Evolutionary conservation across 2,888 invertebrate species (phyloP).

Genomic region (Erebia palarica): DNA sequence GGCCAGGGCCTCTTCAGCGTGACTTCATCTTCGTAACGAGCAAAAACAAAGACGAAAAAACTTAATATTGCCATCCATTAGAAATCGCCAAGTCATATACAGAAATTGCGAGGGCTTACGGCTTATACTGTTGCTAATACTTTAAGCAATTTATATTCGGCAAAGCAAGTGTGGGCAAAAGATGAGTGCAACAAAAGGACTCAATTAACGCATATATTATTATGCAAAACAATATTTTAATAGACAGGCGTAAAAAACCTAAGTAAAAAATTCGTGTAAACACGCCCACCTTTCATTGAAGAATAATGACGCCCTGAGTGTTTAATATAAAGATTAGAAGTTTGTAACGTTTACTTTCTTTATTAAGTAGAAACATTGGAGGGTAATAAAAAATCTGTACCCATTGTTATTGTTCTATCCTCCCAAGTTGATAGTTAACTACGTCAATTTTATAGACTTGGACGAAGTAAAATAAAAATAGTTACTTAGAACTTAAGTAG

Average conservation of each 20-base stretch:
- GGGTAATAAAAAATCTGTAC: not conserved
- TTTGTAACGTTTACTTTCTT: not conserved
- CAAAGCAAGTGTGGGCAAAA: not conserved
- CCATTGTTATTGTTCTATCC: not conserved
- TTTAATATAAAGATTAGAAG: not conserved
- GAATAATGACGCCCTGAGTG: not conserved
- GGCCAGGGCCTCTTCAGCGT: slow-evolving; percentile 52
- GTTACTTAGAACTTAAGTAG: too few species aligned
- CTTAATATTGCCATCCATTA: slow-evolving; percentile 11
- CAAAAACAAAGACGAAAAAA: slow-evolving; percentile 58
- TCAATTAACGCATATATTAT: not conserved
- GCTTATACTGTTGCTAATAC: not conserved
- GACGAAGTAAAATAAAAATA: too few species aligned
- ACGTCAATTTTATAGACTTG: not conserved
- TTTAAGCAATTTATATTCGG: slow-evolving; percentile 2
- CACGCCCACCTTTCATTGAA: not conserved
- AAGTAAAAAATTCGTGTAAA: not conserved
- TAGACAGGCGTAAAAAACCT: too few species aligned
- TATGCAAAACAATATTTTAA: not conserved
- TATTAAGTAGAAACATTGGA: not conserved
- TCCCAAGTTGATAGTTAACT: not conserved
- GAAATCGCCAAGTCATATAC: slow-evolving; percentile 19
- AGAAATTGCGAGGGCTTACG: slow-evolving; percentile 1
- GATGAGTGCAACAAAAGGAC: not conserved
- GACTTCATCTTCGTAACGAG: slow-evolving; percentile 73